Base-by-base conservation (phyloP, 2,113 vertebrate species). In the Tragulus kanchil region DNA sequence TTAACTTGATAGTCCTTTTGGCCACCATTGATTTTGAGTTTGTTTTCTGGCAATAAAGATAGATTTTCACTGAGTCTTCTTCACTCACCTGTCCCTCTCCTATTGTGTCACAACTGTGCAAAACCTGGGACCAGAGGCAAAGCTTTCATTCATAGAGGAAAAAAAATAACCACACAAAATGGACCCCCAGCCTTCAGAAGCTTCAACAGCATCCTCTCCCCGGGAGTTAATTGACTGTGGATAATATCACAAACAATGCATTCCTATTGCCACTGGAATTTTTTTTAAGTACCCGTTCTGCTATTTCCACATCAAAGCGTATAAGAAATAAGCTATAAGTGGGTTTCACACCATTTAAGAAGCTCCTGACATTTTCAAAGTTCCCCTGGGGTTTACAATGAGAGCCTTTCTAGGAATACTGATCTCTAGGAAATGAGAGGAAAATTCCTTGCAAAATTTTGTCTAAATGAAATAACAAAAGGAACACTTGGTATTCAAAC, bases 271-370 rank as follows among this genome's bases (percentile, higher is more conserved):
- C 54, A 90, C 69, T 90, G 77, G 23, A 84, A 87, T 79, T 78
- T 78, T 77, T 67, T 36, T 52, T 52, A 52, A 75, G 48, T 93
- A 42, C 42, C 6, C 82, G 88, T 91, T 90, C 91, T 89, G 62
- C 50, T 64, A 90, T 95, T 97, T 97, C 85, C 95, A 97, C 93
- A 94, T 96, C 91, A 97, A 97, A 97, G 96, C 91, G 65, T 82
- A 17, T 89, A 94, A 88, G 89, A 88, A 93, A 86, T 95, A 94
- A 95, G 92, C 89, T 95, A 54, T 95, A 92, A 95, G 85, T 93
- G 85, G 92, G 79, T 95, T 96, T 97, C 93, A 89, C 78, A 95
- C 91, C 85, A 91, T 89, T 97, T 96, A 96, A 97, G 97, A 97
- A 91, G 95, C 85, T 94, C 48, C 93, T 97, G 96, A 95, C 91